phyloP scores from a whole-genome alignment of 2,113 vertebrate species.

The Amphiprion ocellaris region DNA sequence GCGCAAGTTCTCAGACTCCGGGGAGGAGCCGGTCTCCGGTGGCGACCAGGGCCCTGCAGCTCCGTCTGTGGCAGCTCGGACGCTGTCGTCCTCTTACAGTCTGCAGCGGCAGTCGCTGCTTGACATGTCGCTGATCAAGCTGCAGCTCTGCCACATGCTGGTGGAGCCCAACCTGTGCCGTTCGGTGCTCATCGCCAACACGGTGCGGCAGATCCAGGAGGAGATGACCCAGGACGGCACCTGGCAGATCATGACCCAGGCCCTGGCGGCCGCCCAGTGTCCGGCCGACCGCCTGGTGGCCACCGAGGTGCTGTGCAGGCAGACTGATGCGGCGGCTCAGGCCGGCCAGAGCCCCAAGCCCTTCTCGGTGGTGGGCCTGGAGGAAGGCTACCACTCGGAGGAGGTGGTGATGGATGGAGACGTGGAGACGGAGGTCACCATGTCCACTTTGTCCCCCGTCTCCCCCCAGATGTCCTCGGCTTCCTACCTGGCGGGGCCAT shows the following conservation, averaged over 20 bases:
- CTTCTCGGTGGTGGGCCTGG: constrained; percentile 77
- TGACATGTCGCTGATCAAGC: constrained; percentile 98
- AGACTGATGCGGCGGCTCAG: constrained; percentile 85
- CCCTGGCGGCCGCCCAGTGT: constrained; percentile 84
- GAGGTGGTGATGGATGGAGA: constrained; percentile 87
- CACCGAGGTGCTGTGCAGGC: constrained; percentile 93
- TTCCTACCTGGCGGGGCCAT: constrained; percentile 81
- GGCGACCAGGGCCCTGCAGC: constrained; percentile 62
- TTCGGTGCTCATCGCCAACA: constrained; percentile 98
- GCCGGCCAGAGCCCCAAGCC: constrained; percentile 84
- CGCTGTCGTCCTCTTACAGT: constrained; percentile 85
- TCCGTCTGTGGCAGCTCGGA: constrained; percentile 72
- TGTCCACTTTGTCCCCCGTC: constrained; percentile 75
- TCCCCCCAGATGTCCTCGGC: constrained; percentile 75
- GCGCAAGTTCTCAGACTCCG: constrained; percentile 89
- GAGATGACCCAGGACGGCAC: constrained; percentile 97
- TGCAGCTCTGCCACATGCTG: constrained; percentile 99
- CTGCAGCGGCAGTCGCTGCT: constrained; percentile 95
- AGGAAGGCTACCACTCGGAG: constrained; percentile 83
- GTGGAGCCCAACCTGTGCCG: constrained; percentile 97
- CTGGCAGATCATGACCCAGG: constrained; percentile 89
- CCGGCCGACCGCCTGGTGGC: constrained; percentile 92
- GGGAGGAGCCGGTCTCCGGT: constrained; percentile 81
- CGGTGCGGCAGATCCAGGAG: constrained; percentile 96
- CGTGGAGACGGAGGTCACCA: constrained; percentile 80